Evolutionary conservation across 2,797 vertebrate species (phyloP).

Genomic region (Sebastes baramenuke): DNA sequence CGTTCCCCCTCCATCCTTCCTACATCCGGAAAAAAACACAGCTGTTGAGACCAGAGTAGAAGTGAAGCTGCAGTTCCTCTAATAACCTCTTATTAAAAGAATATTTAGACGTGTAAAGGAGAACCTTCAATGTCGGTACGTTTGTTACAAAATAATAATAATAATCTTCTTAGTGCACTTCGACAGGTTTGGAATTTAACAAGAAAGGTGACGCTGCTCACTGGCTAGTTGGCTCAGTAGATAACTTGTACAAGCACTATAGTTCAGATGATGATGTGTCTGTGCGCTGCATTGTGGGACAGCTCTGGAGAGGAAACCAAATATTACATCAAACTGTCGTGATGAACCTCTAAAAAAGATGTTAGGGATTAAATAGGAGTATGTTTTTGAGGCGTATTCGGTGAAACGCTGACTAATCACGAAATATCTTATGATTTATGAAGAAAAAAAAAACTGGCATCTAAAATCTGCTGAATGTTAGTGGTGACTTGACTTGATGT

Average conservation of each 20-base stretch:
- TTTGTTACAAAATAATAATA: too few relatives aligned
- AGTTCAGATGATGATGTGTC: not conserved
- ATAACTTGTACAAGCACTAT: not conserved
- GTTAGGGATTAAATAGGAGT: too few relatives aligned
- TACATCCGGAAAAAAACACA: not conserved
- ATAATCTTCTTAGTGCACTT: too few relatives aligned
- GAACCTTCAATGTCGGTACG: not conserved
- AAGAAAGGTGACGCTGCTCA: not conserved
- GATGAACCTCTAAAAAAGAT: not conserved
- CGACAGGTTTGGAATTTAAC: not conserved
- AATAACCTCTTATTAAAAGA: not conserved
- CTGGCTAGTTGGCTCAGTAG: not conserved
- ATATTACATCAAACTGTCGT: not conserved
- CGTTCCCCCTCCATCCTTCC: not conserved
- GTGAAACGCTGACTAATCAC: too few relatives aligned
- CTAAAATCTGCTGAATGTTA: too few relatives aligned
- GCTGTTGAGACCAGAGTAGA: not conserved
- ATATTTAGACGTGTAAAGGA: not conserved
- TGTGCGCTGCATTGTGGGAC: too few relatives aligned
- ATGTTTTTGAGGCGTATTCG: too few relatives aligned
- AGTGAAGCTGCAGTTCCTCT: not conserved
- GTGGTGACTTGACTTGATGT: too few relatives aligned
- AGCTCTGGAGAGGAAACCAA: not conserved
- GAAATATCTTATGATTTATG: too few relatives aligned
- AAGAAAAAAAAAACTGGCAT: too few relatives aligned